Conservation (phyloP, 2,888 invertebrate species). For the Polydrusus cervinus region DNA sequence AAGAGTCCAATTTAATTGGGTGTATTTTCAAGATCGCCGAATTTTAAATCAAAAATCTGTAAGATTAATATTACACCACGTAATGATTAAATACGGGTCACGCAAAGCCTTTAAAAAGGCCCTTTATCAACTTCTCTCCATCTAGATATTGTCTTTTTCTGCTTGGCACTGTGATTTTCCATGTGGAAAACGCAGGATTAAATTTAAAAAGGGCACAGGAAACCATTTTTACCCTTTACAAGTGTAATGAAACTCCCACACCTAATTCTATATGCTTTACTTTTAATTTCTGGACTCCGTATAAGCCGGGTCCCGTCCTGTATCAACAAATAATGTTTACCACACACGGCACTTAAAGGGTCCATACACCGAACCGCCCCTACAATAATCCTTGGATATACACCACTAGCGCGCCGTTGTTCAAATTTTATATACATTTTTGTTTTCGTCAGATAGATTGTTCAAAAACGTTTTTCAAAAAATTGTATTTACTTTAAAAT, state of each 20-base stretch:
- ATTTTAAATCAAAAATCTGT: too few species aligned
- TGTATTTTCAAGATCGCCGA: too few species aligned
- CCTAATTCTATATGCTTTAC: neutral
- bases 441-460: too few species aligned
- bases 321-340: constrained; percentile 31
- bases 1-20: too few species aligned
- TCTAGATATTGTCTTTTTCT: neutral
- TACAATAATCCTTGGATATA: constrained; percentile 12
- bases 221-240: neutral
- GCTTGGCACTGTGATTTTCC: neutral
- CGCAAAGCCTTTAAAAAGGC: too few species aligned
- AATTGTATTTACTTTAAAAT: too few species aligned
- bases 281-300: neutral
- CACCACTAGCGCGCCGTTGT: too few species aligned
- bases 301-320: constrained; percentile 7
- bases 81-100: too few species aligned
- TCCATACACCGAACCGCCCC: neutral
- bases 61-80: too few species aligned
- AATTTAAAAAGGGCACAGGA: constrained; percentile 1
- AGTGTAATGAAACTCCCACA: neutral
- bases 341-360: constrained; percentile 26
- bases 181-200: neutral
- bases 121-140: too few species aligned
- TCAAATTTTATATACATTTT: too few species aligned
- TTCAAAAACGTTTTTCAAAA: too few species aligned